These are phyloP conservation scores for Archaeoteleia sp. DNA, from an alignment of 2,888 invertebrate species.

Conservation along the genomic window DNA sequence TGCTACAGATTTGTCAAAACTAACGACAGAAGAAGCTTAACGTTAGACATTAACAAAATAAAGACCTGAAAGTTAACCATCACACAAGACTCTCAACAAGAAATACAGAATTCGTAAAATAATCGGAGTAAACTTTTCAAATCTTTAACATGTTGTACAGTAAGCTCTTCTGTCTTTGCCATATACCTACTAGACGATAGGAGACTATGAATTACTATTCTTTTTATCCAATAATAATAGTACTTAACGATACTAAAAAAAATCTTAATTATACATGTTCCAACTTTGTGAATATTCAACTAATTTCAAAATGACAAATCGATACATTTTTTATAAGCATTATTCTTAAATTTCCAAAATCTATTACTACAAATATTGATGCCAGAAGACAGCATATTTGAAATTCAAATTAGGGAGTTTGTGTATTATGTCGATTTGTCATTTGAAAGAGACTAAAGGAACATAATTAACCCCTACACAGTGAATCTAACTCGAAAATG, in stretches of 20 bases:
- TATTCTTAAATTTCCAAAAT: no score
- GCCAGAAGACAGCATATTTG: no score
- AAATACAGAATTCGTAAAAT: no score
- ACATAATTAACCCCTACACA: constrained; percentile 38
- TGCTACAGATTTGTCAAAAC: constrained; percentile 16
- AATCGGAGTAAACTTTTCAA: background rate
- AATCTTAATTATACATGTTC: constrained; percentile 31
- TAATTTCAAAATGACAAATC: constrained; percentile 29
- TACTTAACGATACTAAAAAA: constrained; percentile 38
- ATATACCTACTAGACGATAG: constrained; percentile 17
- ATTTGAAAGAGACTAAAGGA: constrained; percentile 11
- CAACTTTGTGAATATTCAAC: constrained; percentile 31
- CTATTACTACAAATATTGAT: no score
- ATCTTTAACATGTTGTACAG: no score
- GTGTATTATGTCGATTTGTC: constrained; percentile 26
- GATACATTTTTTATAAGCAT: constrained; percentile 9
- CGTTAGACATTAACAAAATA: no score
- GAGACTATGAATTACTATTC: constrained; percentile 33
- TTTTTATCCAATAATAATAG: constrained; percentile 15
- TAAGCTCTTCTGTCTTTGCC: constrained; percentile 21
- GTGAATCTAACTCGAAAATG: constrained; percentile 35
- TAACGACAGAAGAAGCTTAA: constrained; percentile 9
- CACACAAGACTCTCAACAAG: no score
- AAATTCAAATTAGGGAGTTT: no score
- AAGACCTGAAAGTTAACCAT: no score